phyloP scores from a whole-genome alignment of 1,140 invertebrate species.

The Teleopsis dalmanni region DNA sequence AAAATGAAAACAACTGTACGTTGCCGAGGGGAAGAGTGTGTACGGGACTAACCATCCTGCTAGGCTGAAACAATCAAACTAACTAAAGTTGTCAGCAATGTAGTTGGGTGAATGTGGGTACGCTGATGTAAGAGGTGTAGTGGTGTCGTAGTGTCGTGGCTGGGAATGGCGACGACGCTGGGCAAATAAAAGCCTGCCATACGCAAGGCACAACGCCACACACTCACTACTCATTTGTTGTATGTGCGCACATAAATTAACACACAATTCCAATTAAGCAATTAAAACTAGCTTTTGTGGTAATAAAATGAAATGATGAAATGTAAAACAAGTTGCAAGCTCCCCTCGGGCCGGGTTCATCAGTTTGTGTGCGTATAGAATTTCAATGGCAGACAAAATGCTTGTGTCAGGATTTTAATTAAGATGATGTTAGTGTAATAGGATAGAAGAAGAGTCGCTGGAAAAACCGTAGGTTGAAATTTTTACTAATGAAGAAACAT shows the following conservation, averaged over 20 bases:
- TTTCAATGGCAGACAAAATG: constrained; percentile 12
- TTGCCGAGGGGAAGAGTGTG: too few relatives aligned
- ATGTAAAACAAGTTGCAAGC: neutral
- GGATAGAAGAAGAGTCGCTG: constrained; percentile 40
- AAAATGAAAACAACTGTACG: too few relatives aligned
- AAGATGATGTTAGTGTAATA: constrained; percentile 44
- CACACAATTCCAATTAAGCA: constrained; percentile 41
- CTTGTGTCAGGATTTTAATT: constrained; percentile 41
- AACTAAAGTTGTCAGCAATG: too few relatives aligned
- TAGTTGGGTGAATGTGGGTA: constrained; percentile 13
- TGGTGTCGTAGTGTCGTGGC: neutral
- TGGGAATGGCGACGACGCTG: too few relatives aligned
- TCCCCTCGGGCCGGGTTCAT: too few relatives aligned
- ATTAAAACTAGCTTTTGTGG: constrained; percentile 30
- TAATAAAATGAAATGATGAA: constrained; percentile 10
- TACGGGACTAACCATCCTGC: too few relatives aligned
- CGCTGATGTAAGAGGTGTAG: constrained; percentile 10
- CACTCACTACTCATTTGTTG: neutral
- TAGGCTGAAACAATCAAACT: too few relatives aligned
- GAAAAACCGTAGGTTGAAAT: constrained; percentile 43
- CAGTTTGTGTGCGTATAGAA: constrained; percentile 8
- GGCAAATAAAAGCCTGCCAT: neutral
- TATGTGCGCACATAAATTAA: constrained; percentile 17
- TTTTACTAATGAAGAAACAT: constrained; percentile 40
- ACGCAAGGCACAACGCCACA: neutral